Evolutionary conservation across 2,888 invertebrate genomes (phyloP).

Genomic region (Doris montereyensis): DNA sequence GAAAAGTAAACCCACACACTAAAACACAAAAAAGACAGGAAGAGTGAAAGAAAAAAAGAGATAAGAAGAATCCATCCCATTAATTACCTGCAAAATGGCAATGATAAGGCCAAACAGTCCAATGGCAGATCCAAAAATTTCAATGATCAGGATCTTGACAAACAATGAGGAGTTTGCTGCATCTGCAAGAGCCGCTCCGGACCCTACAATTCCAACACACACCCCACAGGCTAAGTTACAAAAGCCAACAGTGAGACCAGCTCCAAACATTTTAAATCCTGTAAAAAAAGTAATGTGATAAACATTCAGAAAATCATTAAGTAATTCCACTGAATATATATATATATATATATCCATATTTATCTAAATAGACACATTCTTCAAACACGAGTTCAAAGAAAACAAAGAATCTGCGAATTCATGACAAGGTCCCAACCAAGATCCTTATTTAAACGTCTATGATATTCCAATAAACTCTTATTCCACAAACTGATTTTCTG

Average conservation of each 20-base stretch:
- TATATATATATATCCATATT: too few species aligned
- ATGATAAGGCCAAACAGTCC: slow-evolving; percentile 99
- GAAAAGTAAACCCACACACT: neutral
- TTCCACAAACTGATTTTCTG: too few species aligned
- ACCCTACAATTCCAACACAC: slow-evolving; percentile 97
- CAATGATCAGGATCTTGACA: slow-evolving; percentile 98
- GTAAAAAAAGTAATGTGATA: slow-evolving; percentile 42
- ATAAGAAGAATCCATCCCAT: neutral
- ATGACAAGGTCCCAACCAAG: too few species aligned
- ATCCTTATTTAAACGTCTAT: too few species aligned
- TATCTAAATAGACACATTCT: neutral
- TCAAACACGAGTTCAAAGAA: too few species aligned
- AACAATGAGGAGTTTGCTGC: slow-evolving; percentile 97
- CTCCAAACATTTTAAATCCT: slow-evolving; percentile 96
- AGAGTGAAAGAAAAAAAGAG: neutral
- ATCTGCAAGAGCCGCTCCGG: slow-evolving; percentile 97
- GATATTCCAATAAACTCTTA: too few species aligned
- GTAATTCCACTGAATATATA: too few species aligned
- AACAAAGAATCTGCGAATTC: neutral
- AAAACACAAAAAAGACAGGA: neutral
- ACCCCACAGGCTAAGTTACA: slow-evolving; percentile 97
- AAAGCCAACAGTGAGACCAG: slow-evolving; percentile 94
- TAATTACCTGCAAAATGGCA: slow-evolving; percentile 79
- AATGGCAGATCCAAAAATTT: slow-evolving; percentile 99
- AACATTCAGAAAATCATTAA: neutral